Evolutionary conservation across 2,797 vertebrate genomes (phyloP).

Genomic region (Etheostoma nigrum): DNA sequence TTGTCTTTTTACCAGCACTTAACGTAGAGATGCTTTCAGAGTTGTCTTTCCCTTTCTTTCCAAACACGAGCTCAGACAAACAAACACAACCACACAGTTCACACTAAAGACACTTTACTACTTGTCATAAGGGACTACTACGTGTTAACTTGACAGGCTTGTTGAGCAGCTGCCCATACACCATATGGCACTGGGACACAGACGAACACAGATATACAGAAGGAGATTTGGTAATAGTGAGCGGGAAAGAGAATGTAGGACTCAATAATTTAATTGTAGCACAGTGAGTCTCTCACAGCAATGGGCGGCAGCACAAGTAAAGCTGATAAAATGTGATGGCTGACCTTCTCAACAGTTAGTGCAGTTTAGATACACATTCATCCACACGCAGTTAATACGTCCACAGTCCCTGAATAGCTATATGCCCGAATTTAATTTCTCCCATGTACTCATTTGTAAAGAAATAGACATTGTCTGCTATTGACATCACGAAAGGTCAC

Average conservation of each 20-base stretch:
- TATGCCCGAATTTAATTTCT: slow-evolving; percentile 57
- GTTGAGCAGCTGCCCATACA: slow-evolving; percentile 37
- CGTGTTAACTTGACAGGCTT: slow-evolving; percentile 63
- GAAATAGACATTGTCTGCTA: slow-evolving; percentile 51
- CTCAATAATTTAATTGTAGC: slow-evolving; percentile 45
- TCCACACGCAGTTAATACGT: slow-evolving; percentile 52
- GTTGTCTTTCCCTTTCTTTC: background rate
- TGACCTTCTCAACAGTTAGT: slow-evolving; percentile 74
- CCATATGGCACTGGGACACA: slow-evolving; percentile 47
- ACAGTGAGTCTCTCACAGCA: slow-evolving; percentile 25
- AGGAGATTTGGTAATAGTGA: slow-evolving; percentile 36
- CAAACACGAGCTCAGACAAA: background rate
- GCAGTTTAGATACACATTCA: slow-evolving; percentile 60
- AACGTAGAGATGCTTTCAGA: background rate
- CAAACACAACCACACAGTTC: slow-evolving; percentile 12
- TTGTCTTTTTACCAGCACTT: slow-evolving; percentile 3
- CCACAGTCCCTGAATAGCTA: slow-evolving; percentile 62
- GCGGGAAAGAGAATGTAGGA: slow-evolving; percentile 13
- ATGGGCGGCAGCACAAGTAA: slow-evolving; percentile 47
- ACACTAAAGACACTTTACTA: slow-evolving; percentile 18
- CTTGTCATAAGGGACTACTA: slow-evolving; percentile 30
- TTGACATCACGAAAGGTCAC: slow-evolving; percentile 68
- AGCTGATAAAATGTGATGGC: slow-evolving; percentile 71
- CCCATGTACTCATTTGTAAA: slow-evolving; percentile 53
- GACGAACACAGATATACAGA: slow-evolving; percentile 23